Conservation (phyloP, 2,113 vertebrate genomes). For the Ammodramus savannarum region DNA sequence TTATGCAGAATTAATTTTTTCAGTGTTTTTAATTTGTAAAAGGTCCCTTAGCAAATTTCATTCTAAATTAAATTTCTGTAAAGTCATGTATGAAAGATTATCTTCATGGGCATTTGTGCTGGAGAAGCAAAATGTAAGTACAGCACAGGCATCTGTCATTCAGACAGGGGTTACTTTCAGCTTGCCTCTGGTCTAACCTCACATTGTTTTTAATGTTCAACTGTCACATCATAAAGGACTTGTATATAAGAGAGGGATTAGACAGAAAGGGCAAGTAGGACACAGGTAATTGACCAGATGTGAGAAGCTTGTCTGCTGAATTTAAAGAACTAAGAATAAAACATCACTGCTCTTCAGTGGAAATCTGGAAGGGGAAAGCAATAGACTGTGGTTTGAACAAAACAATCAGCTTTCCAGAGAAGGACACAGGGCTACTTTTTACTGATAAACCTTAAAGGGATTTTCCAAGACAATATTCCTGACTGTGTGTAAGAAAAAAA, state of each 20-base stretch:
- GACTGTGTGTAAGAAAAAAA: neutral
- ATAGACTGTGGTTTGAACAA: neutral
- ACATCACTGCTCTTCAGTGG: neutral
- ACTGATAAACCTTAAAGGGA: neutral
- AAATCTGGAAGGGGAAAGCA: neutral
- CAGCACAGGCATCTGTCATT: constrained; percentile 39
- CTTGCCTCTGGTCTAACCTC: constrained; percentile 40
- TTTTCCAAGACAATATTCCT: neutral
- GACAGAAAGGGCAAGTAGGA: constrained; percentile 52
- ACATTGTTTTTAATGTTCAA: constrained; percentile 60
- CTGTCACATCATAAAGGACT: constrained; percentile 49
- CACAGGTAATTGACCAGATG: constrained; percentile 54
- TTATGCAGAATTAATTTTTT: neutral
- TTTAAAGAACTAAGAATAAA: constrained; percentile 25
- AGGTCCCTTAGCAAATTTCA: neutral
- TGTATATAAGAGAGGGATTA: constrained; percentile 33
- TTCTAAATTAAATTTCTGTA: neutral
- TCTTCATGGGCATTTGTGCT: neutral
- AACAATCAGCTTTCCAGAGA: neutral
- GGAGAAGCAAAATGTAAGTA: constrained; percentile 16
- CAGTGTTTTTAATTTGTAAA: neutral
- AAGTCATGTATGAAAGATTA: neutral
- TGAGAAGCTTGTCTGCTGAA: constrained; percentile 18
- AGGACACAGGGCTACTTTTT: neutral
- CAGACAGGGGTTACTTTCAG: constrained; percentile 53